Evolutionary conservation across 1,140 invertebrate species (phyloP).

Genomic region (Bathynomus jamesi): DNA sequence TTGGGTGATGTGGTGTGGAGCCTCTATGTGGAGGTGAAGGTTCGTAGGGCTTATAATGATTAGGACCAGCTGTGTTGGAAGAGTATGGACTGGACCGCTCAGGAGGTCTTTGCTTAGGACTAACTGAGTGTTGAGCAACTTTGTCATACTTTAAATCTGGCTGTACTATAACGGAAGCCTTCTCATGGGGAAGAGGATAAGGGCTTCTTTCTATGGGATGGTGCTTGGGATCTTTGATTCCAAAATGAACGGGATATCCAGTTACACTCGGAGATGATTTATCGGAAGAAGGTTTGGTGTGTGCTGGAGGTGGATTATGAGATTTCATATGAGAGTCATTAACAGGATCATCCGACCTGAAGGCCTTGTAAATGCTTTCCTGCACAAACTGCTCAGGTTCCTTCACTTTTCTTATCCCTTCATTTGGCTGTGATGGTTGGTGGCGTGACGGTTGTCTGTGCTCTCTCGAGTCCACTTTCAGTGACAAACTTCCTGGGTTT

Average conservation of each 20-base stretch:
- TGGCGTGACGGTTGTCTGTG: constrained; percentile 10
- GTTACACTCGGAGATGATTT: constrained; percentile 15
- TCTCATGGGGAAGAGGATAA: constrained; percentile 25
- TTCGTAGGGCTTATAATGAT: constrained; percentile 34
- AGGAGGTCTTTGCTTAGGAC: constrained; percentile 31
- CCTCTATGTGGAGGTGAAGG: constrained; percentile 20
- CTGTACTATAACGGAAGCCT: constrained; percentile 33
- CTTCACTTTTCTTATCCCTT: constrained; percentile 20
- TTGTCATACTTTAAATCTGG: constrained; percentile 35
- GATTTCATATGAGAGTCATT: constrained; percentile 12
- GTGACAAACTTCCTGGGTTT: not conserved
- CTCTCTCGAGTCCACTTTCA: not conserved
- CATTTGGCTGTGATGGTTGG: constrained; percentile 14
- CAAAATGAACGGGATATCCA: constrained; percentile 17
- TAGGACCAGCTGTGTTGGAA: constrained; percentile 11
- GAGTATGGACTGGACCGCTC: constrained; percentile 33
- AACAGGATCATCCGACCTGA: constrained; percentile 16
- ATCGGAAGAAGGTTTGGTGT: constrained; percentile 20
- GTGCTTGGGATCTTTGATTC: constrained; percentile 25
- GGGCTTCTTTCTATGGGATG: constrained; percentile 19
- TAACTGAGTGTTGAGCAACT: constrained; percentile 25
- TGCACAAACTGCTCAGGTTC: constrained; percentile 31
- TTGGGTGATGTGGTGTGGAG: constrained; percentile 13
- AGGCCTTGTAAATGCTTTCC: constrained; percentile 33
- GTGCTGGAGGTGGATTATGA: constrained; percentile 27